Conservation (phyloP, 35 echinoderm and acorn worm species). For the Stichopus chloronotus region DNA sequence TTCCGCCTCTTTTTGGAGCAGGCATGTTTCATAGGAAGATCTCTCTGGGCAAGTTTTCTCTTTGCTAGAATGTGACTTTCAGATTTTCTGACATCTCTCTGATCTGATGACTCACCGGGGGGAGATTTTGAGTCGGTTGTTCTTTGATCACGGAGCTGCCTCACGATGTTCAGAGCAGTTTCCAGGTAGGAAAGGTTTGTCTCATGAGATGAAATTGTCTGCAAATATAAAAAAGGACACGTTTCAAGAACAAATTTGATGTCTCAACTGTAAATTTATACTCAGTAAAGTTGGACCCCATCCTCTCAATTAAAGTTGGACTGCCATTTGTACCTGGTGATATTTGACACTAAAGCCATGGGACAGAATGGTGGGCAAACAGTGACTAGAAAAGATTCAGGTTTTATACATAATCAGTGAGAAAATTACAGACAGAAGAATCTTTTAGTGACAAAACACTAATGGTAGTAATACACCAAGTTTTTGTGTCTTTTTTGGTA, state of each 20-base stretch:
- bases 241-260: background rate
- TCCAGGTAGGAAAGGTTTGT: background rate
- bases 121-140: background rate
- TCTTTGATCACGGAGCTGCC: background rate
- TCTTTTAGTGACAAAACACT: too few relatives aligned
- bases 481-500: too few relatives aligned
- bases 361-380: too few relatives aligned
- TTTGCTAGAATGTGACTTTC: background rate
- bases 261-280: too few relatives aligned
- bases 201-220: background rate
- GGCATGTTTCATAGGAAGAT: background rate
- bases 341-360: too few relatives aligned
- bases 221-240: background rate
- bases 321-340: too few relatives aligned
- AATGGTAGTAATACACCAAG: too few relatives aligned
- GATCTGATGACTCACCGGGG: background rate
- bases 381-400: too few relatives aligned
- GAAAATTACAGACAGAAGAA: too few relatives aligned
- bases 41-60: background rate
- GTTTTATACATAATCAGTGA: too few relatives aligned
- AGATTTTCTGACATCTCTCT: background rate
- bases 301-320: too few relatives aligned
- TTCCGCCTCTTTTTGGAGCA: background rate
- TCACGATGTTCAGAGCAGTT: background rate
- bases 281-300: too few relatives aligned